Base-by-base conservation (phyloP, 2,797 vertebrate species). In the Hypotaenidia okinawae region DNA sequence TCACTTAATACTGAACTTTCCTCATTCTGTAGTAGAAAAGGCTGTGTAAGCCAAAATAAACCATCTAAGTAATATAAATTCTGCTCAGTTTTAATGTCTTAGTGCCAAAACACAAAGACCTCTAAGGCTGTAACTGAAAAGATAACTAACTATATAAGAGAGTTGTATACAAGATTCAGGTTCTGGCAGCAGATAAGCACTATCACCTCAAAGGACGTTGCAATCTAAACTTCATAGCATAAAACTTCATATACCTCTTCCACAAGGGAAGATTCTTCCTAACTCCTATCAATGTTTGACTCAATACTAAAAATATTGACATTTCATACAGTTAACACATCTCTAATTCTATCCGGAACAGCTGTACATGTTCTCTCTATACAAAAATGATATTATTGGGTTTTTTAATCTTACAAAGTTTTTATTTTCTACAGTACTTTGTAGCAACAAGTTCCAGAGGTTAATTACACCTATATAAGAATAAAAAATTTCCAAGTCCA, bases 11-110 rank as follows among this genome's bases (percentile, higher is more conserved):
- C 24, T 78, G 87, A 89, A 91, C 54, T 87, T 92, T 16, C 22
- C 74, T 37, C 81, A 90, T 93, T 94, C 90, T 90, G 87, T 75
- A 92, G 59, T 52, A 91, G 93, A 93, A 95, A 87, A 74, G 69
- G 72, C 61, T 87, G 45, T 51, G 62, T 89, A 95, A 84, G 87
- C 91, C 82, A 89, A 93, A 97, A 91, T 85, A 96, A 96, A 47
- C 83, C 77, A 84, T 67, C 93, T 87, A 95, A 96, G 75, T 95
- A 84, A 95, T 92, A 96, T 72, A 97, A 97, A 97, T 95, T 91
- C 92, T 90, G 84, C 78, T 94, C 86, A 68, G 58, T 94, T 97
- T 97, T 95, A 84, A 94, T 89, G 69, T 70, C 54, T 97, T 89
- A 74, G 24, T 86, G 84, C 83, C 92, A 75, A 96, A 96, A 91